Evolutionary conservation across 2,888 invertebrate species (phyloP).

Genomic region (Mycalesis mineus): DNA sequence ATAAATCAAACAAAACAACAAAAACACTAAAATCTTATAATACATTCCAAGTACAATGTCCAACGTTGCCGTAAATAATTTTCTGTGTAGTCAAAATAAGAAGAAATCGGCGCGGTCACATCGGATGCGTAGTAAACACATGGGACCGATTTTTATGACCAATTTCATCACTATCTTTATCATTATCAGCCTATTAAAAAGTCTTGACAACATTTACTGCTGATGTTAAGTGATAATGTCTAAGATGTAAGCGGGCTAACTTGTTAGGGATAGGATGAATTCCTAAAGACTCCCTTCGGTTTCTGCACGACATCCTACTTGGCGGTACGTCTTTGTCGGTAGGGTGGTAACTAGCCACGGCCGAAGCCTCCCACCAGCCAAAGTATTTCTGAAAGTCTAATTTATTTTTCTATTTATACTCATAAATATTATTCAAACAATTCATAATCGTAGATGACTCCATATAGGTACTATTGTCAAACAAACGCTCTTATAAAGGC

Average conservation of each 20-base stretch:
- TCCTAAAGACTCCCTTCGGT: background rate
- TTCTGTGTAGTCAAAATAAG: constrained; percentile 15
- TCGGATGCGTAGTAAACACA: constrained; percentile 1
- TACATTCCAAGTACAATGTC: constrained; percentile 3
- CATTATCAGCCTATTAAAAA: too few species aligned
- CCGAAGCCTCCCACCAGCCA: background rate
- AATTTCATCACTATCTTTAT: too few species aligned
- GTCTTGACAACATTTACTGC: too few species aligned
- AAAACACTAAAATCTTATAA: background rate
- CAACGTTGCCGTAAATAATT: constrained; percentile 11
- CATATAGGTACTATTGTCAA: too few species aligned
- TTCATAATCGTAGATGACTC: too few species aligned
- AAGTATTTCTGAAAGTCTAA: background rate
- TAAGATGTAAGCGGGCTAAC: background rate
- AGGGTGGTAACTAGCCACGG: background rate
- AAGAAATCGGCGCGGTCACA: constrained; percentile 9
- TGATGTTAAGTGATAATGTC: background rate
- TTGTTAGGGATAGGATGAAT: background rate
- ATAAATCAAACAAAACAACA: background rate
- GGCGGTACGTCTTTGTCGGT: too few species aligned
- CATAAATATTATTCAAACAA: too few species aligned
- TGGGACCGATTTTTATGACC: too few species aligned
- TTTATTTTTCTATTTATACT: too few species aligned
- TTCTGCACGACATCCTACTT: too few species aligned
- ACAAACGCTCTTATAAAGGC: too few species aligned